Base-by-base conservation (phyloP, 2,888 invertebrate genomes). In the Agrochola macilenta region DNA sequence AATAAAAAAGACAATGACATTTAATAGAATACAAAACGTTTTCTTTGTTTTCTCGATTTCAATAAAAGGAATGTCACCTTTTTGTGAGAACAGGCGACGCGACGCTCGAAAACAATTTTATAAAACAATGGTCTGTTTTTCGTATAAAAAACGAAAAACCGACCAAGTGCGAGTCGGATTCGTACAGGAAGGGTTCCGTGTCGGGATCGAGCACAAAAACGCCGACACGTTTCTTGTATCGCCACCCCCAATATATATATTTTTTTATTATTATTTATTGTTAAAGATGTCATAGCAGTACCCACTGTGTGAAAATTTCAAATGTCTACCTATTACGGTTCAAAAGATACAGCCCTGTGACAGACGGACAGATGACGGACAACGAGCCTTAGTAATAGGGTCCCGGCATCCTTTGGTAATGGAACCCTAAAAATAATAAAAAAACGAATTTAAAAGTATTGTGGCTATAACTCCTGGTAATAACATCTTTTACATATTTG, bases 31-130 rank as follows among this genome's bases (percentile, higher is more conserved):
- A 84, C 74, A 74, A 68, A 80, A 77, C 74, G 64, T 70, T 74
- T 75, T 82, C 79, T 79, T 82, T 86, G 74, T 82, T 78, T 73
- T 81, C 65, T 76, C 69, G 60, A n/a, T 76, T 87, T 81, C 83
- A 77, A 86, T 86, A 79, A 87, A 82, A 71, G 39, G 65, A 78
- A 81, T 79, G 83, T 64, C 84, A 76, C 77, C 81, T 74, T 82
- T 76, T 74, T 72, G 77, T 68, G 65, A 61, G 61, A 58, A 23
- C 63, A 52, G 58, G 64, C 63, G 63, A 57, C 35, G 84, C 61
- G 77, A 46, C 39, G 52, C 69, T 77, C 30, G 60, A 72, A 78
- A 82, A 78, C 78, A 61, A 82, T 82, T 78, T 61, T 69, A 52
- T 61, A 85, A 83, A 71, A 83, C 85, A 83, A 82, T 61, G 46